These are phyloP conservation scores for Agrochola litura DNA, from an alignment of 2,888 invertebrate genomes.

Conservation along the genomic window DNA sequence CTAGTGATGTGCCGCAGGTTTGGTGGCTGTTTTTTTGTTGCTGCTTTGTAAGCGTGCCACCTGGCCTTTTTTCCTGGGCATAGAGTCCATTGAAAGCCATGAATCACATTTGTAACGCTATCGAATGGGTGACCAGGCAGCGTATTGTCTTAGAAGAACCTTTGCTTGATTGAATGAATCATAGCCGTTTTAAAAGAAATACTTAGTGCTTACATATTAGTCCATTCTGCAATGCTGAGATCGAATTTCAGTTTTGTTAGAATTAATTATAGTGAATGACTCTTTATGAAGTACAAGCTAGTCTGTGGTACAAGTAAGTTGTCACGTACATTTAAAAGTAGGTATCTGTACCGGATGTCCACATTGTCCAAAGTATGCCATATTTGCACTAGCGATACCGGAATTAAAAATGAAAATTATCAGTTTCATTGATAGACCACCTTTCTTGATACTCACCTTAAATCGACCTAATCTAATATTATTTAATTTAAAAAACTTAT, in stretches of 20 bases:
- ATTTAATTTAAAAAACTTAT: not conserved
- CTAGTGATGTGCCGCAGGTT: slow-evolving; percentile 73
- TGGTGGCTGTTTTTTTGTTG: slow-evolving; percentile 82
- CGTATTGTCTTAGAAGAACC: slow-evolving; percentile 64
- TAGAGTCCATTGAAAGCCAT: slow-evolving; percentile 83
- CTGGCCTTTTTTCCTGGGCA: slow-evolving; percentile 87
- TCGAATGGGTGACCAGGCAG: slow-evolving; percentile 73
- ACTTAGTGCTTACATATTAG: slow-evolving; percentile 48
- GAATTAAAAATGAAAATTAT: slow-evolving; percentile 42
- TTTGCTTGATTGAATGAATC: slow-evolving; percentile 72
- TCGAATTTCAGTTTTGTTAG: slow-evolving; percentile 67
- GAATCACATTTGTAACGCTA: slow-evolving; percentile 82
- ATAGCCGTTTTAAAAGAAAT: slow-evolving; percentile 59
- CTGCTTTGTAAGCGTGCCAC: slow-evolving; percentile 85
- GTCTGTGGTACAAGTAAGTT: slow-evolving; percentile 29
- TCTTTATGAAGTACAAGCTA: slow-evolving; percentile 13
- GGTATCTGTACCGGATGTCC: slow-evolving; percentile 73
- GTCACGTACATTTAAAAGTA: slow-evolving; percentile 68
- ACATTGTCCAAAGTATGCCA: slow-evolving; percentile 57
- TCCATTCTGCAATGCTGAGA: slow-evolving; percentile 46
- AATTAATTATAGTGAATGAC: slow-evolving; percentile 51
- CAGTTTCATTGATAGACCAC: slow-evolving; percentile 7
- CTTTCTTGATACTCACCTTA: not conserved
- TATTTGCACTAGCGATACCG: slow-evolving; percentile 51
- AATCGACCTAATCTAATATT: not conserved